These are phyloP conservation scores for Patagioenas fasciata DNA, from an alignment of 2,113 vertebrate genomes.

Conservation along the genomic window DNA sequence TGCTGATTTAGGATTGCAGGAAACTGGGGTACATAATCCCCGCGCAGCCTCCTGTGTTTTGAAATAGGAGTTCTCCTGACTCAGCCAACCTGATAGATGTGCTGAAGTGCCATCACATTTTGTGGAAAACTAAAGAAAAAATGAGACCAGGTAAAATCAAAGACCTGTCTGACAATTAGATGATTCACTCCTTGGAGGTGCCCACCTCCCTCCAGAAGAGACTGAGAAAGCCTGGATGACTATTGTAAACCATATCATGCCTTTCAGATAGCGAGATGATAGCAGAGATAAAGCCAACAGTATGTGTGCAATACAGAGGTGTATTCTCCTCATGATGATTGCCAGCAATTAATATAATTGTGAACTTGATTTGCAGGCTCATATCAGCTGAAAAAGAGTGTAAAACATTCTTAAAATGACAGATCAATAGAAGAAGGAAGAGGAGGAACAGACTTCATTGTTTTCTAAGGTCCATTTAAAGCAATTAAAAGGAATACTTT, in stretches of 20 bases:
- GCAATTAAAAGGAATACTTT: conserved; percentile 6
- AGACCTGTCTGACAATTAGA: background rate
- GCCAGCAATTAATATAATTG: background rate
- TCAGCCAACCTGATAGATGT: rapidly evolving
- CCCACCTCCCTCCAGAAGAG: background rate
- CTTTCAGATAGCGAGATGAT: background rate
- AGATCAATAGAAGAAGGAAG: background rate
- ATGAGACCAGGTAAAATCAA: background rate
- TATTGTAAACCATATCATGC: background rate
- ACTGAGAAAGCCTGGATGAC: background rate
- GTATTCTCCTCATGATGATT: background rate
- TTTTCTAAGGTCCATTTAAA: background rate
- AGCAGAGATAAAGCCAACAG: background rate
- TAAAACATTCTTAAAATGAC: background rate
- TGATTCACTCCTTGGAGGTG: background rate
- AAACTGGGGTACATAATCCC: background rate
- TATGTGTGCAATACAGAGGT: background rate
- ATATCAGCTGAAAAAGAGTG: background rate
- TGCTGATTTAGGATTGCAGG: background rate
- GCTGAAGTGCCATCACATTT: background rate
- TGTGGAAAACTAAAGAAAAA: background rate
- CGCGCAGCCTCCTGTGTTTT: background rate
- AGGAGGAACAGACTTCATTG: background rate
- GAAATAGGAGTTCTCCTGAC: background rate
- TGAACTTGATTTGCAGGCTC: background rate